Conservation (phyloP, 2,888 invertebrate species). For the Hypomecis punctinalis region DNA sequence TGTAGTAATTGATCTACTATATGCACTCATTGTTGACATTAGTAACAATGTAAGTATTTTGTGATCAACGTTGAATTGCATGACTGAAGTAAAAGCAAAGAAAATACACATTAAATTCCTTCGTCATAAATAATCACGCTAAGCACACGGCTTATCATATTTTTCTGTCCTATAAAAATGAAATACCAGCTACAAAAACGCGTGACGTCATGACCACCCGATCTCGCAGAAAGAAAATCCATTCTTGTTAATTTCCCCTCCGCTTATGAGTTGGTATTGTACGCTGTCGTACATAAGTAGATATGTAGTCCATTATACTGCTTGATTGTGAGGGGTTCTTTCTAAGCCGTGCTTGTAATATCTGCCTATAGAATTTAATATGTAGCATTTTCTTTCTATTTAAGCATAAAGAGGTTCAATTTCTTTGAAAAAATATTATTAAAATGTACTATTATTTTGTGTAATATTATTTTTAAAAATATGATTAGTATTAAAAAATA, state of each 20-base stretch:
- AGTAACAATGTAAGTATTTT: too few species aligned
- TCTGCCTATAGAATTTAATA: conserved; percentile 1
- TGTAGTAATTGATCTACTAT: too few species aligned
- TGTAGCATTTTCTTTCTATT: conserved; percentile 8
- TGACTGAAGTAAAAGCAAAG: neutral
- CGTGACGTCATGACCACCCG: conserved; percentile 61
- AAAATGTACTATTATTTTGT: too few species aligned
- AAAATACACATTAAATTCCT: neutral
- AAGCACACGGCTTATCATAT: conserved; percentile 3
- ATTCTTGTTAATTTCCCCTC: conserved; percentile 61
- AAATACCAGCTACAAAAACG: conserved; percentile 44
- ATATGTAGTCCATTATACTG: conserved; percentile 13
- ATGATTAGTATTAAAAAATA: too few species aligned
- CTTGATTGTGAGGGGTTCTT: conserved; percentile 15
- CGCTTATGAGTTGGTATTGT: conserved; percentile 30
- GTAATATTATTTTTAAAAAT: too few species aligned
- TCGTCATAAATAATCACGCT: conserved; percentile 3
- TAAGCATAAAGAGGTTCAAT: neutral
- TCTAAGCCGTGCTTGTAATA: neutral
- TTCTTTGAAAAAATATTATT: neutral
- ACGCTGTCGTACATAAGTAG: conserved; percentile 16
- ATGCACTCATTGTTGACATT: too few species aligned
- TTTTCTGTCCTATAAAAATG: conserved; percentile 11
- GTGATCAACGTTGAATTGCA: neutral
- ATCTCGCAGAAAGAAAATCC: conserved; percentile 63